phyloP scores from a whole-genome alignment of 2,113 vertebrate genomes.

The Paramormyrops kingsleyae region DNA sequence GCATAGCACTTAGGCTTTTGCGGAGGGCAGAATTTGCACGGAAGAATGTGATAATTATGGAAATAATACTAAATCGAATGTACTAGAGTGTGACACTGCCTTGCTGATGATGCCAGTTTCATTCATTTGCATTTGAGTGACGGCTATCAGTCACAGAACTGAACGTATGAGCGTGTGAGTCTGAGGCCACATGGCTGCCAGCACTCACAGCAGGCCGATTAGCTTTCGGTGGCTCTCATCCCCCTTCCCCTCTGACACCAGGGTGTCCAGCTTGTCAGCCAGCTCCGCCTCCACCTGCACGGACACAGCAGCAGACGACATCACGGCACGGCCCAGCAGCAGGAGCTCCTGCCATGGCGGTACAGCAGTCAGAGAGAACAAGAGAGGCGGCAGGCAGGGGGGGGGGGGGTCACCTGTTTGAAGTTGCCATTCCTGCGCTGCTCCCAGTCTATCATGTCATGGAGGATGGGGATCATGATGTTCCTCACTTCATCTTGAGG shows the following conservation, averaged over 20 bases:
- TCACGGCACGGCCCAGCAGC: background rate
- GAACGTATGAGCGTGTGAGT: background rate
- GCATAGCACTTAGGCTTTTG: background rate
- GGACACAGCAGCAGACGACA: background rate
- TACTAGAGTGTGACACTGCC: background rate
- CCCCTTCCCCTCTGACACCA: constrained; percentile 93
- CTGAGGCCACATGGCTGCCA: background rate
- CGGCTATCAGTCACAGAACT: background rate
- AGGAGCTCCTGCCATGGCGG: background rate
- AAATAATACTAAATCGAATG: background rate
- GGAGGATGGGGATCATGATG: constrained; percentile 98
- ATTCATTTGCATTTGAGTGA: background rate
- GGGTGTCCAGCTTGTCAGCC: constrained; percentile 93
- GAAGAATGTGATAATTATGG: background rate
- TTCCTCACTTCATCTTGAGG: constrained; percentile 90
- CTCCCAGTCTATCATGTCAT: constrained; percentile 99
- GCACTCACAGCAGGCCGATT: constrained; percentile 86
- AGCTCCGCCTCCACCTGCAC: constrained; percentile 89
- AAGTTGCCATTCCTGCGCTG: constrained; percentile 96
- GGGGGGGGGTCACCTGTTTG: constrained; percentile 74
- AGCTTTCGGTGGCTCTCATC: constrained; percentile 98
- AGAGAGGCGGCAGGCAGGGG: background rate
- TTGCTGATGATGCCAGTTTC: background rate
- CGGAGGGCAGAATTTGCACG: background rate
- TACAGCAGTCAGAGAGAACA: background rate